Conservation (phyloP, 2,797 vertebrate species). For the Cottoperca gobio region DNA sequence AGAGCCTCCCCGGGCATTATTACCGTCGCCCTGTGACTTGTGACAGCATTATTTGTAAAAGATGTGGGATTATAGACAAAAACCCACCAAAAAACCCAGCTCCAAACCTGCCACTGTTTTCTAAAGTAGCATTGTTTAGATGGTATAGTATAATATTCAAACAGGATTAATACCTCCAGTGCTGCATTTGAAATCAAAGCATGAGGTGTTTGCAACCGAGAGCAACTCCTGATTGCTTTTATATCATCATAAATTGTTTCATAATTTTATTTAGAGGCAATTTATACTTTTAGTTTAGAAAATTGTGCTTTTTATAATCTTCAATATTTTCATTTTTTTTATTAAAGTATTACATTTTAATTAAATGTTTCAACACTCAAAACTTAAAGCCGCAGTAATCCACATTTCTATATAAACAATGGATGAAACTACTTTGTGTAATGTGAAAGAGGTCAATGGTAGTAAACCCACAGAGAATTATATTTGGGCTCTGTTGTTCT, state of each 20-base stretch:
- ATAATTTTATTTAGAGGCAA: no score
- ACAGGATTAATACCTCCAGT: neutral
- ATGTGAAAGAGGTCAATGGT: neutral
- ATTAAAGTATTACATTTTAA: neutral
- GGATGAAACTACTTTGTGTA: neutral
- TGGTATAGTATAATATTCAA: neutral
- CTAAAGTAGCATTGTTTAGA: neutral
- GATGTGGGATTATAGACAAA: constrained; percentile 55
- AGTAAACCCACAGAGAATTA: neutral
- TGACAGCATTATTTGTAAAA: constrained; percentile 41
- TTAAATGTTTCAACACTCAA: neutral
- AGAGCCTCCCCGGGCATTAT: constrained; percentile 44
- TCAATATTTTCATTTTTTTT: neutral
- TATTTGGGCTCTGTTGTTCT: neutral
- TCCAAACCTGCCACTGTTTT: neutral
- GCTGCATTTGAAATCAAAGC: neutral
- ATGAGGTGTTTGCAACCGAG: neutral
- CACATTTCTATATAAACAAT: neutral
- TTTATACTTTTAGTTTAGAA: no score
- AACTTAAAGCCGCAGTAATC: neutral
- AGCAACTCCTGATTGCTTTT: neutral
- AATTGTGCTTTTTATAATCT: no score
- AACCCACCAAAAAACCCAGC: neutral
- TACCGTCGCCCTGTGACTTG: constrained; percentile 37
- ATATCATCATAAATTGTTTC: no score